These are phyloP conservation scores for Halcyon malimbica DNA, from an alignment of 2,113 vertebrate genomes.

Conservation along the genomic window DNA sequence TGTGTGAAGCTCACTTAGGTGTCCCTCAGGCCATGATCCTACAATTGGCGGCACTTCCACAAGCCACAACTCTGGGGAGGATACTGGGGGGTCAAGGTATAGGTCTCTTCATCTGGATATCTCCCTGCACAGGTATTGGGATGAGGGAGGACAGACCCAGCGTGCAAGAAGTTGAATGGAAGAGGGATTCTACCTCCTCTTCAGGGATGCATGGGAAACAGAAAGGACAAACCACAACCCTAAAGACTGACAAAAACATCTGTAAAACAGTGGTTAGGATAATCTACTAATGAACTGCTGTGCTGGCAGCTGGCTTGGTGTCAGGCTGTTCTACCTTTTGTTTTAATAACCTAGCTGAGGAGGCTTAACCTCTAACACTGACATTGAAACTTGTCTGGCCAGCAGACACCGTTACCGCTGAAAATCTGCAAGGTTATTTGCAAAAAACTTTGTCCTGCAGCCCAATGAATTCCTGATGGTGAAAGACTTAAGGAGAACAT, in stretches of 20 bases:
- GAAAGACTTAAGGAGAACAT: not conserved
- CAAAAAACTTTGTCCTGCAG: not conserved
- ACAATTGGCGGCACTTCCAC: not conserved
- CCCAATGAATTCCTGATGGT: not conserved
- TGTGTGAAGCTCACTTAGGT: not conserved
- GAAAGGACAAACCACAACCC: not conserved
- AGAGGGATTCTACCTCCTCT: not conserved
- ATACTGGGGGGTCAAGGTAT: not conserved
- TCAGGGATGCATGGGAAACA: not conserved
- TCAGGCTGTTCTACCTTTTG: not conserved
- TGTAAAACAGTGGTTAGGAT: not conserved
- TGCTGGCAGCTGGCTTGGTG: not conserved
- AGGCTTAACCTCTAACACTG: not conserved
- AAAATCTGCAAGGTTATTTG: not conserved
- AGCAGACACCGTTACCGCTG: not conserved
- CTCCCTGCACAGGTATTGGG: accelerated
- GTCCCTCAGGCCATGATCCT: not conserved
- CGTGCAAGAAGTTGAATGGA: accelerated
- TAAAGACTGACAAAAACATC: not conserved
- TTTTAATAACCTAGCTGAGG: not conserved
- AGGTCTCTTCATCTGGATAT: not conserved
- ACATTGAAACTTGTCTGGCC: not conserved
- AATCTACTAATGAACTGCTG: not conserved
- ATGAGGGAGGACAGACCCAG: not conserved
- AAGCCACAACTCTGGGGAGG: not conserved